Percentiles rank a stretch among this genome's conserved stretches.
Evolutionary conservation across 2,888 invertebrate species (phyloP).

Genomic region (Andrena praecox): DNA sequence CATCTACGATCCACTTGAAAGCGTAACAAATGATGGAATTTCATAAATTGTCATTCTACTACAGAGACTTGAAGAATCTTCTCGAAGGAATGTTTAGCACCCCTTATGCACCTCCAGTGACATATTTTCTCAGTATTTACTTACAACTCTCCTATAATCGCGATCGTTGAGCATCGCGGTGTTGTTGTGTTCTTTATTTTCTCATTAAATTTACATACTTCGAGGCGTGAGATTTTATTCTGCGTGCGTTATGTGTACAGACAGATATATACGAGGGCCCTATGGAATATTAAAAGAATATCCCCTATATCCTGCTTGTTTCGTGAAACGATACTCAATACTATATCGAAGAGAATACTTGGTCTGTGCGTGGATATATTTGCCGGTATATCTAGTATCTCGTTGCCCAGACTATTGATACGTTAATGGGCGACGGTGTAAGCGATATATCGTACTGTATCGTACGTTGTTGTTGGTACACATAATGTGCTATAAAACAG

Average conservation of each 20-base stretch:
- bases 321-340: constrained; percentile 32
- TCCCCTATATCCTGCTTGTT: constrained; percentile 18
- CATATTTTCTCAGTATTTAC: constrained; percentile 52
- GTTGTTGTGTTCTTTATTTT: constrained; percentile 27
- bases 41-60: neutral
- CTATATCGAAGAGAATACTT: constrained; percentile 32
- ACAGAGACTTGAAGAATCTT: constrained; percentile 10
- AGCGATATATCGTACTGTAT: constrained; percentile 25
- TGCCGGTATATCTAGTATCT: constrained; percentile 24
- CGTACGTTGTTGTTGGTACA: constrained; percentile 47
- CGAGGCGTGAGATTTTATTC: constrained; percentile 18
- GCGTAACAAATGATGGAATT: constrained; percentile 38
- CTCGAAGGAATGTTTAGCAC: constrained; percentile 36
- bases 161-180: constrained; percentile 19
- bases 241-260: constrained; percentile 55
- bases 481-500: constrained; percentile 47
- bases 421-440: constrained; percentile 23
- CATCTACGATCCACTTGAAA: constrained; percentile 46
- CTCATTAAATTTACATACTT: constrained; percentile 9
- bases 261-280: constrained; percentile 5
- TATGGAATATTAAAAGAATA: constrained; percentile 17
- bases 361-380: constrained; percentile 10
- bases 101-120: constrained; percentile 45
- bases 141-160: constrained; percentile 28
- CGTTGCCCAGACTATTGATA: constrained; percentile 33